Base-by-base conservation (phyloP, 2,797 vertebrate species). In the Pipistrellus pygmaeus region DNA sequence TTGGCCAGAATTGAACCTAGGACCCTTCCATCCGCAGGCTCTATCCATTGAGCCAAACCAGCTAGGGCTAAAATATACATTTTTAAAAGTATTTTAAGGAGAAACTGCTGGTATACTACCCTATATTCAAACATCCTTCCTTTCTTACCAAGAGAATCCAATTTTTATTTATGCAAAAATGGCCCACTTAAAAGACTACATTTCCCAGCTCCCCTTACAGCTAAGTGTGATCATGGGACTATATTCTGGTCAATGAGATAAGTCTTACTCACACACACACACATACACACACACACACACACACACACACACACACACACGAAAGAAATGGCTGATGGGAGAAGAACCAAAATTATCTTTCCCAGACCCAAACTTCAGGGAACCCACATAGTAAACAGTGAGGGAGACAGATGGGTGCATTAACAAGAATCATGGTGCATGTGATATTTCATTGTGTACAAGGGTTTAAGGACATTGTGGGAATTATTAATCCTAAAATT, bases 131-230 rank as follows among this genome's bases (percentile, higher is more conserved):
- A 72, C 41, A 68, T 32, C 35, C n/a, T 38, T 89, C 27, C 51
- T 93, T 91, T 86, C 62, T 73, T 68, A 85, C 5, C 77, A 90
- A 88, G 55, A 92, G 18, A 82, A 87, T 0, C n/a, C 7, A 60
- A 44, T 10, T 72, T 95, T 55, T 88, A 84, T 64, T 89, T 75
- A 94, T 46, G 17, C 7, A 35, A 69, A 91, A 75, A 77, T n/a
- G 18, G 10, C 5, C 20, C 64, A 85, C 30, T 76, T 80, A 73
- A 89, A 85, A 90, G 30, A 73, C 53, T 92, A 64, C 8, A 68
- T 68, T 72, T 78, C 41, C 64, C 44, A 87, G 60, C 5, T n/a
- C 68, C 35, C 46, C 41, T 82, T 90, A 78, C 46, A 53, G 57
- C 62, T 88, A 57, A 57, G 3, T 64, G 2, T 64, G 60, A 21